Base-by-base conservation (phyloP, 2,113 vertebrate genomes). In the Hucho hucho region DNA sequence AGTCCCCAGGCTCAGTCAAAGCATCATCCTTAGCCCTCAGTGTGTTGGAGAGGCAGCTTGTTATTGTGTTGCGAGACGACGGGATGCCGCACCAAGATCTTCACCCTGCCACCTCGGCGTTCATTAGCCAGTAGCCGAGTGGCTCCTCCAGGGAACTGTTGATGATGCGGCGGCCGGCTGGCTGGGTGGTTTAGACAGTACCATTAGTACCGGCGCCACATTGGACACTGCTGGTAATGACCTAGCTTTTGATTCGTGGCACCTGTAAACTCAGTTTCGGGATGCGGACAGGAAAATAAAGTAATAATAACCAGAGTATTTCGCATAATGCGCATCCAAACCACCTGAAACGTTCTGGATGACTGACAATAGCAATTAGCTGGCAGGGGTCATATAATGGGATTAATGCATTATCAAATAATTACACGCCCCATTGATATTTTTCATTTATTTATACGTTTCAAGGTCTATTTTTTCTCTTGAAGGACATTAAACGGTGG, bases 51-150 rank as follows among this genome's bases (percentile, higher is more conserved):
- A 56, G 65, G 37, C 53, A 69, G 69, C 74, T 73, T 79, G 75
- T 81, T 75, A 84, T 26, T 77, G 73, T 70, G 43, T 70, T 77
- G 56, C 75, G 61, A 79, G 68, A 75, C 56, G 14, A 5, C 64
- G 9, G 9, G 9, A 43, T 43, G 37, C 13, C 6, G 20, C 7
- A 16, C 2, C n/a, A 32, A 28, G 46, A 13, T 16, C 56, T 77
- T 20, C 53, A 37, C 63, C 25, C 25, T 0, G 53, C 53, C 18
- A 14, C 24, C 9, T 6, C 72, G 67, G 71, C 73, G 69, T 74
- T 87, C 80, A 81, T 80, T 79, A 77, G 75, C 75, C 7, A 65
- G 63, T 75, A 72, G 81, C 76, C 70, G 49, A 22, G 81, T 79
- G 78, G 67, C 43, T 28, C 70, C 77, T 70, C 1, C 18, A 43